These are phyloP conservation scores for Melolontha melolontha DNA, from an alignment of 2,888 invertebrate species.

Conservation along the genomic window DNA sequence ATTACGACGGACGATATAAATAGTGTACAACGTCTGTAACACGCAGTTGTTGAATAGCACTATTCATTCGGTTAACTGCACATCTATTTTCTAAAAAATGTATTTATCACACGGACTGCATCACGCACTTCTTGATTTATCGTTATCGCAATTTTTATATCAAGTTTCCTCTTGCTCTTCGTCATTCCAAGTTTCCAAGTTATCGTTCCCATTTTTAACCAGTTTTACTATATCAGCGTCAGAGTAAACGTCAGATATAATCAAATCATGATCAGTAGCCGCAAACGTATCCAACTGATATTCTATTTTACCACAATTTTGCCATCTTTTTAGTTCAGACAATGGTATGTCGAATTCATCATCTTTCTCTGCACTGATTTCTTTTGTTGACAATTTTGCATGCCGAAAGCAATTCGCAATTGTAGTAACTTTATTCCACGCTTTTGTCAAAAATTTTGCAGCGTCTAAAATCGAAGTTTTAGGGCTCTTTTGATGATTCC, in stretches of 20 bases:
- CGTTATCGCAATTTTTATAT: constrained; percentile 1
- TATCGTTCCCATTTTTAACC: constrained; percentile 10
- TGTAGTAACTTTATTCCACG: too few relatives aligned
- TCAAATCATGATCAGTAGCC: constrained; percentile 3
- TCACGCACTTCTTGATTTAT: constrained; percentile 8
- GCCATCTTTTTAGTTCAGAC: too few relatives aligned
- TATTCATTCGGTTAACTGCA: too few relatives aligned
- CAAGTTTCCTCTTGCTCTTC: constrained; percentile 1
- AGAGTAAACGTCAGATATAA: constrained; percentile 14
- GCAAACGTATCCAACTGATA: constrained; percentile 12
- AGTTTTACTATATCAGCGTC: constrained; percentile 12
- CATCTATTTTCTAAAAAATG: too few relatives aligned
- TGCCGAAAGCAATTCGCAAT: too few relatives aligned
- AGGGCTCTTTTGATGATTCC: constrained; percentile 12
- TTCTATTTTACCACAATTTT: constrained; percentile 6
- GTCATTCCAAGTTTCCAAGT: neutral
- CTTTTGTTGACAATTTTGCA: too few relatives aligned
- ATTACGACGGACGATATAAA: too few relatives aligned
- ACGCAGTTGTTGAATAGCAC: too few relatives aligned
- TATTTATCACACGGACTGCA: neutral
- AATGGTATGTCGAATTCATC: too few relatives aligned
- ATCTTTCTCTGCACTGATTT: too few relatives aligned
- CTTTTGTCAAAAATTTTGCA: too few relatives aligned
- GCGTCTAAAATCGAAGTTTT: constrained; percentile 5
- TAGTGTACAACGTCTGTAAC: too few relatives aligned